Conservation (phyloP, 1,140 invertebrate genomes). For the Diuraphis noxia region DNA sequence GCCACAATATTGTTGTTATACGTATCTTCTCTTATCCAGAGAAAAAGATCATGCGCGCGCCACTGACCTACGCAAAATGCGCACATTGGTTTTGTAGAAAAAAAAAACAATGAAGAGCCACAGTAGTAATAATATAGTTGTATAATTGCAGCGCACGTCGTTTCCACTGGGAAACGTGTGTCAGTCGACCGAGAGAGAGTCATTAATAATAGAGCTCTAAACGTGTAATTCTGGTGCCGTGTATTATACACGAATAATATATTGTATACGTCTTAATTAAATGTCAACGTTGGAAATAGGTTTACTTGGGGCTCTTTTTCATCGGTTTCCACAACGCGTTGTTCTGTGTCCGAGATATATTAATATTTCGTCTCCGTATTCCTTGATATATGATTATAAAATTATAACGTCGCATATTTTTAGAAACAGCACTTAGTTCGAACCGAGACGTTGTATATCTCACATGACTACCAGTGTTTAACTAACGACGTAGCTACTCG, state of each 20-base stretch:
- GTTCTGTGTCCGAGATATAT: background rate
- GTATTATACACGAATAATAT: background rate
- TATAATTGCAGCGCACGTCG: constrained; percentile 10
- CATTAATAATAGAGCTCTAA: constrained; percentile 10
- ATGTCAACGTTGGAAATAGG: background rate
- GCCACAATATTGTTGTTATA: background rate
- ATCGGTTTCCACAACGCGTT: background rate
- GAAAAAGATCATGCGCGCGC: background rate
- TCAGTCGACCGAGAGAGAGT: background rate
- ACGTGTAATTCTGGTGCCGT: background rate
- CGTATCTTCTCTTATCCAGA: background rate
- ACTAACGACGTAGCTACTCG: background rate
- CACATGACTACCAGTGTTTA: background rate
- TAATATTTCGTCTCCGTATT: background rate
- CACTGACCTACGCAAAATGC: background rate
- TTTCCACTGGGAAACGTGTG: background rate
- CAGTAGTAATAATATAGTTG: background rate
- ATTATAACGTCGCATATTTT: background rate
- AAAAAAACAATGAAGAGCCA: background rate
- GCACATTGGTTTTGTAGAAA: background rate
- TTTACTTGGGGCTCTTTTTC: background rate
- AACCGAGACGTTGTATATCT: background rate
- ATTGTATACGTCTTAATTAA: constrained; percentile 20
- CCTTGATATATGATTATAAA: background rate
- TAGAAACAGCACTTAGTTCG: background rate